Conservation (phyloP, 2,888 invertebrate genomes). For the Fissipunctia ypsillon region DNA sequence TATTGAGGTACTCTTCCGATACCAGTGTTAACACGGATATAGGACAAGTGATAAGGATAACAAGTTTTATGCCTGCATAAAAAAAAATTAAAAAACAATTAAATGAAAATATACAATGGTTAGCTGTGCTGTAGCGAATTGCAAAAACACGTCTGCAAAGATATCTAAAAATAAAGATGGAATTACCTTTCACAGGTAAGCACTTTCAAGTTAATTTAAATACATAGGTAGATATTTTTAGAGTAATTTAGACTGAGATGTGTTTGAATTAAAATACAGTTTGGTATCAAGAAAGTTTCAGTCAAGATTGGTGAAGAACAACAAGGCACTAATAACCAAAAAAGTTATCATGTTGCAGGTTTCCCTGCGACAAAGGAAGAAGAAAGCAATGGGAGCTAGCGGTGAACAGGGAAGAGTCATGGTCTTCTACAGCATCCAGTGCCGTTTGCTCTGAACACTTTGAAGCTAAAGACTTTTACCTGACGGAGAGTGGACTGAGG, state of each 20-base stretch:
- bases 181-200: conserved; percentile 84
- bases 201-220: neutral
- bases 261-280: neutral
- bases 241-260: neutral
- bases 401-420: conserved; percentile 79
- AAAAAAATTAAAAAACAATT: neutral
- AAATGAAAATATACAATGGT: conserved; percentile 74
- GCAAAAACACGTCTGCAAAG: conserved; percentile 83
- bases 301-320: neutral
- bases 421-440: conserved; percentile 81
- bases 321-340: neutral
- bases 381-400: conserved; percentile 82
- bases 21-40: neutral
- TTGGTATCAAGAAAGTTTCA: neutral
- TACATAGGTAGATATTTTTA: conserved; percentile 11
- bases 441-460: conserved; percentile 85
- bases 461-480: conserved; percentile 78
- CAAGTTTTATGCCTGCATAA: too few species aligned
- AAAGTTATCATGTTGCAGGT: conserved; percentile 69
- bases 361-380: conserved; percentile 79
- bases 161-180: conserved; percentile 84
- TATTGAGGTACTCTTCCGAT: neutral
- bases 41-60: too few species aligned
- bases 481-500: conserved; percentile 82
- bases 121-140: conserved; percentile 80